Base-by-base conservation (phyloP, 2,113 vertebrate genomes). In the Sylvietta virens region DNA sequence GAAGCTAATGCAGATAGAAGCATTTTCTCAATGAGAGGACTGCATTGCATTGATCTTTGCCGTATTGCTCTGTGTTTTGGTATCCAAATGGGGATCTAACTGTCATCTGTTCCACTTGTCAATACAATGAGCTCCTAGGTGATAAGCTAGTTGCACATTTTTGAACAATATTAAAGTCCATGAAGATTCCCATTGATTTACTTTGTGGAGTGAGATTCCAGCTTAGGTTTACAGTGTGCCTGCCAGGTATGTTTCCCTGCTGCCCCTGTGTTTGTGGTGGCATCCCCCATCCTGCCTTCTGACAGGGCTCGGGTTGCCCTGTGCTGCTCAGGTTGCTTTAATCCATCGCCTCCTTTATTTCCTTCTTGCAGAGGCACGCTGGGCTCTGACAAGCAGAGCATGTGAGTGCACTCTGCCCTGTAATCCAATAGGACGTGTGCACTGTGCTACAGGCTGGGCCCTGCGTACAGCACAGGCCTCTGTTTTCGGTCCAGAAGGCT, bases 351-450 rank as follows among this genome's bases (percentile, higher is more conserved):
- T 87, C 56, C 65, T 77, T 66, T 18, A 4, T 80, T 44, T 57
- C 64, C 50, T 53, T 42, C 64, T 58, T 37, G 56, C 73, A 50
- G 65, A 51, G 54, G 54, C 61, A 27, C 8, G 35, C 81, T 90
- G 95, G 71, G 72, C 87, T 85, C 88, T 73, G 67, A 72, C 69
- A 74, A 58, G 79, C 87, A 72, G 62, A 31, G 58, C 94, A 40
- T 58, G 73, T 90, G 92, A 92, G 94, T 89, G 92, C 94, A 51
- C 57, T 95, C 58, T 92, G 92, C 76, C 83, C 90, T 76, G 90
- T 96, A 95, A 97, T 97, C 86, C 89, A 87, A 96, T 86, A 92
- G 78, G 97, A 96, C 96, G 0, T 95, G 96, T 97, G 94, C 95
- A 95, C 79, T 31, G 81, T 94, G 92, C 92, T 77, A 11, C 53